Conservation (phyloP, 2,888 invertebrate genomes). For the Meta bourneti region DNA sequence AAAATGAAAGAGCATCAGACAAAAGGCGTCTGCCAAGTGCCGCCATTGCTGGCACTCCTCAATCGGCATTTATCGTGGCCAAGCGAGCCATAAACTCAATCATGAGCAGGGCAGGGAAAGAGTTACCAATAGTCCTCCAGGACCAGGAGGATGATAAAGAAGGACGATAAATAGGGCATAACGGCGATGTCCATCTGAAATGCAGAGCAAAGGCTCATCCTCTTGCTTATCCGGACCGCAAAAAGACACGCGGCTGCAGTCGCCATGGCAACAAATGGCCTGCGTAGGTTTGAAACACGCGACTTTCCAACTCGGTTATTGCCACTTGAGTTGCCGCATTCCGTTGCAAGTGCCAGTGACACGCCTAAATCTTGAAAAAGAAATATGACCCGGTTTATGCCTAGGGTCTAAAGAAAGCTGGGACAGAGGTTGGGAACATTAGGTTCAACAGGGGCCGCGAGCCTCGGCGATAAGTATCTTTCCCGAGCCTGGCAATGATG, state of each 20-base stretch:
- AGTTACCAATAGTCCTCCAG: slow-evolving; percentile 35
- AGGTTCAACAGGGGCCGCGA: slow-evolving; percentile 61
- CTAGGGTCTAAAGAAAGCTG: slow-evolving; percentile 28
- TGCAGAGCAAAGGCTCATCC: slow-evolving; percentile 43
- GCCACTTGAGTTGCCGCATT: slow-evolving; percentile 69
- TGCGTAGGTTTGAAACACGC: slow-evolving; percentile 70
- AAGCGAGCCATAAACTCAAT: too few species aligned
- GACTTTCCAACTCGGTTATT: slow-evolving; percentile 74
- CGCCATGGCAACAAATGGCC: slow-evolving; percentile 73
- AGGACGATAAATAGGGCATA: slow-evolving; percentile 65
- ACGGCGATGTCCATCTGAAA: slow-evolving; percentile 60
- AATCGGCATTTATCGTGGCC: too few species aligned
- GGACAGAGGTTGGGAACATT: slow-evolving; percentile 46
- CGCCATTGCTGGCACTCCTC: too few species aligned
- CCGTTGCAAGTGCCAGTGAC: slow-evolving; percentile 70
- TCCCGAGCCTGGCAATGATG: slow-evolving; percentile 46
- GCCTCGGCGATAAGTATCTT: slow-evolving; percentile 52
- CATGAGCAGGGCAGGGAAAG: background rate
- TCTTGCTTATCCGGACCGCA: slow-evolving; percentile 27
- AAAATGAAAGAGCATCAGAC: too few species aligned
- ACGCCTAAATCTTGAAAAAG: slow-evolving; percentile 68
- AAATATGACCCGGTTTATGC: slow-evolving; percentile 71
- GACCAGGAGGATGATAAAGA: slow-evolving; percentile 62
- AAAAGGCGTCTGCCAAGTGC: too few species aligned
- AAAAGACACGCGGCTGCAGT: slow-evolving; percentile 64